Evolutionary conservation across 2,113 vertebrate species (phyloP).

Genomic region (Corythaeola cristata): DNA sequence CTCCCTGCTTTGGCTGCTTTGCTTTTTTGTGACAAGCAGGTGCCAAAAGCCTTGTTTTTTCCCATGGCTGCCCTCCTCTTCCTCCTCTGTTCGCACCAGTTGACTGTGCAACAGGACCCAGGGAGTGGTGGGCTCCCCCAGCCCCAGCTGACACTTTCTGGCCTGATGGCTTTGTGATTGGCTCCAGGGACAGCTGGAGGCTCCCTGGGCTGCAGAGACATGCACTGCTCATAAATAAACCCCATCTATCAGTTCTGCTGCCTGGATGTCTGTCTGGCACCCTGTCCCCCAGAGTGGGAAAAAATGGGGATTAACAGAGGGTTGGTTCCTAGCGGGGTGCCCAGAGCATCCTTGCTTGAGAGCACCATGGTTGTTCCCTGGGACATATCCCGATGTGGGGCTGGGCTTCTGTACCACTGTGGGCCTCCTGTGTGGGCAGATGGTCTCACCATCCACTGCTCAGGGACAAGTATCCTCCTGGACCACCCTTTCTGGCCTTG

Average conservation of each 20-base stretch:
- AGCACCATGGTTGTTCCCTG: not conserved
- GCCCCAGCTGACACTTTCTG: conserved; percentile 6
- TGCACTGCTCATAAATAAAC: not conserved
- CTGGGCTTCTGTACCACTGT: not conserved
- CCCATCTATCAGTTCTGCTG: not conserved
- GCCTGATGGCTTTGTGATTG: not conserved
- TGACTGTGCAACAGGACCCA: not conserved
- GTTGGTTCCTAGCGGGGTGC: not conserved
- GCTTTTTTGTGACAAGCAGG: not conserved
- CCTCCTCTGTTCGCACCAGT: not conserved
- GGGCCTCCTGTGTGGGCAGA: not conserved
- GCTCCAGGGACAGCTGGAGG: conserved; percentile 41
- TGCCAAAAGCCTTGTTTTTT: not conserved
- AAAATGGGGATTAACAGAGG: not conserved
- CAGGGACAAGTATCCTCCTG: not conserved
- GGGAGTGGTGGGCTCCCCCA: not conserved
- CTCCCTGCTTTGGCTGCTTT: not conserved
- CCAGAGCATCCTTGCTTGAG: not conserved
- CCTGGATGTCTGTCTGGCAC: not conserved
- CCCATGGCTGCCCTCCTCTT: not conserved
- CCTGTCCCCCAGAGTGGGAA: not conserved
- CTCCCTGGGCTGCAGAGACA: not conserved
- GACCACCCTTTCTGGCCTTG: not conserved
- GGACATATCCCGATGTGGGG: rapidly evolving
- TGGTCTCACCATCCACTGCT: not conserved